Evolutionary conservation across 1,140 invertebrate genomes (phyloP).

Genomic region (Anastrepha obliqua): DNA sequence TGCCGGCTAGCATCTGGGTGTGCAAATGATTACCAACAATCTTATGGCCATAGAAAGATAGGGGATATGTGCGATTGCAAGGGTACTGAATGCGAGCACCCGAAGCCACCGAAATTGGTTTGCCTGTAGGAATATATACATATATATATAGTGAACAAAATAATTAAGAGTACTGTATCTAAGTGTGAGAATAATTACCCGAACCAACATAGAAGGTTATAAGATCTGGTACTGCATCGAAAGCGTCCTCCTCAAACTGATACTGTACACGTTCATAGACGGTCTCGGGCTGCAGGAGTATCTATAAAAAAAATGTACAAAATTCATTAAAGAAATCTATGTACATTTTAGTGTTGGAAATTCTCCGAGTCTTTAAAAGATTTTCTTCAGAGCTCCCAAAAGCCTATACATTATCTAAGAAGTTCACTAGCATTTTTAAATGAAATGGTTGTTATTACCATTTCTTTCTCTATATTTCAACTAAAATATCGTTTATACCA

Average conservation of each 20-base stretch:
- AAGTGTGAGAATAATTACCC: slow-evolving; percentile 74
- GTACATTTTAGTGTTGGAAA: neutral
- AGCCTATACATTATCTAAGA: no score
- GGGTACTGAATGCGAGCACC: slow-evolving; percentile 90
- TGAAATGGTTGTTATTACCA: no score
- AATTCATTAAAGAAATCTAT: no score
- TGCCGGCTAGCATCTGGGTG: slow-evolving; percentile 69
- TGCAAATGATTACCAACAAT: slow-evolving; percentile 72
- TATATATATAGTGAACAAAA: neutral
- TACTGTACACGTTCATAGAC: slow-evolving; percentile 94
- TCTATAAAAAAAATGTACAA: slow-evolving; percentile 75
- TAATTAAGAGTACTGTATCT: neutral
- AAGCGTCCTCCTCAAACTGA: slow-evolving; percentile 95
- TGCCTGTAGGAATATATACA: slow-evolving; percentile 62
- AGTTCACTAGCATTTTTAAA: no score
- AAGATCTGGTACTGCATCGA: slow-evolving; percentile 93
- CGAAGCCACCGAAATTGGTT: slow-evolving; percentile 89
- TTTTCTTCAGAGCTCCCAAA: no score
- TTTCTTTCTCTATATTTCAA: no score
- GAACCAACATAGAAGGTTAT: slow-evolving; percentile 96
- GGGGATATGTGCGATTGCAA: slow-evolving; percentile 82
- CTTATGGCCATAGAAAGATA: slow-evolving; percentile 75
- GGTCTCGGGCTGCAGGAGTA: slow-evolving; percentile 90
- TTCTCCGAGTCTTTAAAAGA: no score
- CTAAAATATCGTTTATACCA: no score